Evolutionary conservation across 2,888 invertebrate genomes (phyloP), one percentile per base, ranked within the genome.

Genomic region (Platycnemis pennipes): DNA sequence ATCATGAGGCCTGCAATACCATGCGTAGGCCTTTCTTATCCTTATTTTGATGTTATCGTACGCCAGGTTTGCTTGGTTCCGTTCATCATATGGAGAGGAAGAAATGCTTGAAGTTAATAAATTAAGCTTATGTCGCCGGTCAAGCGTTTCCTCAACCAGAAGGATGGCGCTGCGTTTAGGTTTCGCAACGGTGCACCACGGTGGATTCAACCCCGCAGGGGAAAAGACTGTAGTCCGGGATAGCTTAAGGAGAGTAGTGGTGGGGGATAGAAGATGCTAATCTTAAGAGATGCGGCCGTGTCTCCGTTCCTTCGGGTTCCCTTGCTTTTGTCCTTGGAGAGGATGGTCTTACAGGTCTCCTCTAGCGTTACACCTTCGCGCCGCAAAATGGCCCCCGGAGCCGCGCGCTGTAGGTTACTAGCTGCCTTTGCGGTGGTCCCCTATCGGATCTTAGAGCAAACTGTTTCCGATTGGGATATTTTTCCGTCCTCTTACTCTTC

Each of bases 341-440:
- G 8, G 31, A 37, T 37, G 77, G 37, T 77, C 77, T 77, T 77
- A 37, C 77, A 77, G 77, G 37, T 37, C 37, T 37, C 77, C 37
- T 77, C 77, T 77, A 77, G 77, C 77, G 77, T 77, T 77, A 77
- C 77, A 77, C 13, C 77, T 77, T 37, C 37, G 26, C 77, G 77
- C 31, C 77, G 77, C 77, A 77, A 77, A 77, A 77, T 11, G 77
- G 37, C 77, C 11, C 11, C 7, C 31, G 37, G 37, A 77, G 77
- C 31, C 31, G 77, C 77, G 77, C 77, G 77, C 63, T 19, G 26
- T 16, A 13, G 77, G 31, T 56, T 22, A 31, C 2, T 69, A 31
- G 69, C 13, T 69, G 69, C 31, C 16, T 77, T 37, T 13, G 1
- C 37, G 11, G 37, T 4, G 77, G 37, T 77, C 77, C 26, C 11